Base-by-base conservation (phyloP, 2,113 vertebrate species). In the Chionodraco myersi region DNA sequence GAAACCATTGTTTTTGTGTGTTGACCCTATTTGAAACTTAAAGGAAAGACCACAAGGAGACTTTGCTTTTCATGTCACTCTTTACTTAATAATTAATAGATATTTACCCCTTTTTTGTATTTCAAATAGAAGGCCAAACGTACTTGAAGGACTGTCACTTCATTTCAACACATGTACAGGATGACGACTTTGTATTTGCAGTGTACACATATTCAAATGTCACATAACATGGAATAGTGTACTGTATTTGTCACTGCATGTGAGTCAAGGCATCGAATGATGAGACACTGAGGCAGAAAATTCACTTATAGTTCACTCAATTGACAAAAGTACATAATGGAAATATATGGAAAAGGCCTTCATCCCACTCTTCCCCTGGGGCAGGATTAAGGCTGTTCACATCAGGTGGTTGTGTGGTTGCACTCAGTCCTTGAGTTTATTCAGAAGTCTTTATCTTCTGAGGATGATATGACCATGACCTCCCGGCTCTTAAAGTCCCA, bases 401-500 rank as follows among this genome's bases (percentile, higher is more conserved):
- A 51, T 66, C 77, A 18, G 48, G 58, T 16, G 53, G 36, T 15
- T 70, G 26, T 49, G 48, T 52, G 21, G 14, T 47, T 8, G n/a
- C 9, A 34, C 57, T 49, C 0, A 12, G 16, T 71, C 64, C 80
- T 71, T 62, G 53, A 57, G 57, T n/a, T 65, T 89, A 67, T 83
- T 94, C 94, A 98, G 94, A 97, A 97, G 88, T 93, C 92, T 91
- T 98, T 98, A 77, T 96, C 96, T 91, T 97, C 96, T 45, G 93
- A 92, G 69, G 94, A 94, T 0, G 96, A 96, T 87, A 95, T 90
- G 79, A 99, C 90, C 87, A 97, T 93, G 82, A 99, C 94, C 72
- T 98, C 97, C 80, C 95, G 96, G 94, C 94, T 96, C 72, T 96
- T 95, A 15, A 99, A 99, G 92, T 99, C 98, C 97, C 96, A 98